These are phyloP conservation scores for Syndactyla subalaris DNA, from an alignment of 2,797 vertebrate species.

Conservation along the genomic window DNA sequence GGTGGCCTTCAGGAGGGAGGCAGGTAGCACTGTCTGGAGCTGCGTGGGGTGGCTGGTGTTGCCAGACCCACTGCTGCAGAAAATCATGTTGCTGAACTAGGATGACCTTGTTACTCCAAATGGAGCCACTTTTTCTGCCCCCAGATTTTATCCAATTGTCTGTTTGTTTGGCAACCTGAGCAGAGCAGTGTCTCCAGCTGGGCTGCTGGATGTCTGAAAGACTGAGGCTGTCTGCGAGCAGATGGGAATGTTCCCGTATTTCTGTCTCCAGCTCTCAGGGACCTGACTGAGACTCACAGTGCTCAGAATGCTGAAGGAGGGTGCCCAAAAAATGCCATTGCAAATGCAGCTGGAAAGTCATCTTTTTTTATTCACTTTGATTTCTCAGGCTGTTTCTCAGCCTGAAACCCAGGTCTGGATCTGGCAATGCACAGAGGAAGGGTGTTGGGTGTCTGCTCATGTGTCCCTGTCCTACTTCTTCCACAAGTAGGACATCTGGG, in stretches of 20 bases:
- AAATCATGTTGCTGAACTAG: background rate
- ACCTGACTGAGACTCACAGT: background rate
- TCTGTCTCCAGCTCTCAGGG: slow-evolving; percentile 36
- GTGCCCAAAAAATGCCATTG: slow-evolving; percentile 25
- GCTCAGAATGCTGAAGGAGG: background rate
- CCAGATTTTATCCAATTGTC: slow-evolving; percentile 20
- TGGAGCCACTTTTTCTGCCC: background rate
- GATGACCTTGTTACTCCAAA: background rate
- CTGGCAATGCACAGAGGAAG: background rate
- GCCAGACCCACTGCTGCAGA: background rate
- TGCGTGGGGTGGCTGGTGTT: background rate
- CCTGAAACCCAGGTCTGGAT: background rate
- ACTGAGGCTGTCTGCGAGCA: slow-evolving; percentile 7
- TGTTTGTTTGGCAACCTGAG: slow-evolving; percentile 40
- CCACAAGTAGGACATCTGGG: slow-evolving; percentile 4
- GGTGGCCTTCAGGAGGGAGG: background rate
- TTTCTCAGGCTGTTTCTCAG: slow-evolving; percentile 15
- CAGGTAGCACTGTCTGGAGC: background rate
- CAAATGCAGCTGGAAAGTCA: slow-evolving; percentile 14
- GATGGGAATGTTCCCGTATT: slow-evolving; percentile 6
- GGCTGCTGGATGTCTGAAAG: slow-evolving; percentile 45
- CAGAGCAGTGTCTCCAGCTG: slow-evolving; percentile 35
- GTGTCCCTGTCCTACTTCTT: background rate
- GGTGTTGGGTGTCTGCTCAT: background rate
- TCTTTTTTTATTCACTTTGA: background rate